Conservation (phyloP, 2,888 invertebrate species). For the Eugnorisma glareosa region DNA sequence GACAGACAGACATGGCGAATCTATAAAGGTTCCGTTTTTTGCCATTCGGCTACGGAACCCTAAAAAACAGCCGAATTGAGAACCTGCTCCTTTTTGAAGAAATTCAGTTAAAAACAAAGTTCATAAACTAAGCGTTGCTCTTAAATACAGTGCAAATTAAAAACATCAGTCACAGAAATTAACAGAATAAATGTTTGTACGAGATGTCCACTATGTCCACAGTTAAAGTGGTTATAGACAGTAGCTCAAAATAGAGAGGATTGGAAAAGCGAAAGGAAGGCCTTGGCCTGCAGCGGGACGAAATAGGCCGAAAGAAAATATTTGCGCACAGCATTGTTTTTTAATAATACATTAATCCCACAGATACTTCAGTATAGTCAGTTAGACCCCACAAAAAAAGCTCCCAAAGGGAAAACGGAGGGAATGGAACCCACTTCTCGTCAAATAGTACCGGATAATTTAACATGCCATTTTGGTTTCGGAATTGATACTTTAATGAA, state of each 20-base stretch:
- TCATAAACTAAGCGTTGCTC: too few relatives aligned
- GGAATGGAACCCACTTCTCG: slow-evolving; percentile 69
- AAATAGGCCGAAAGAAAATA: not conserved
- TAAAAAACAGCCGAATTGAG: too few relatives aligned
- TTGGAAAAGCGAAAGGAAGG: not conserved
- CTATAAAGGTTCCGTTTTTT: too few relatives aligned
- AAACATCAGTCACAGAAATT: not conserved
- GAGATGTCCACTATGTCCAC: not conserved
- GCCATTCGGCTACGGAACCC: too few relatives aligned
- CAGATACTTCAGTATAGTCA: slow-evolving; percentile 83
- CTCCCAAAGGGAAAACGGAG: slow-evolving; percentile 78
- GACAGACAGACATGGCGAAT: too few relatives aligned
- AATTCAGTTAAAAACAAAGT: too few relatives aligned
- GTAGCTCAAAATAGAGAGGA: not conserved
- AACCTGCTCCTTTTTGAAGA: too few relatives aligned
- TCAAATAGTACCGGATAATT: slow-evolving; percentile 83
- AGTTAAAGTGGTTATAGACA: too few relatives aligned
- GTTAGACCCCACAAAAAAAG: slow-evolving; percentile 69
- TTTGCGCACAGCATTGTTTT: not conserved
- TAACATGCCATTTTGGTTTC: slow-evolving; percentile 88
- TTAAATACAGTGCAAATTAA: too few relatives aligned
- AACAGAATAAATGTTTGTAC: not conserved
- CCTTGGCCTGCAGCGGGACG: not conserved
- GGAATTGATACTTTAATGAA: slow-evolving; percentile 80
- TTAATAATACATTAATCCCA: not conserved